phyloP scores from a whole-genome alignment of 1,140 invertebrate genomes.

The Pogonomyrmex californicus region DNA sequence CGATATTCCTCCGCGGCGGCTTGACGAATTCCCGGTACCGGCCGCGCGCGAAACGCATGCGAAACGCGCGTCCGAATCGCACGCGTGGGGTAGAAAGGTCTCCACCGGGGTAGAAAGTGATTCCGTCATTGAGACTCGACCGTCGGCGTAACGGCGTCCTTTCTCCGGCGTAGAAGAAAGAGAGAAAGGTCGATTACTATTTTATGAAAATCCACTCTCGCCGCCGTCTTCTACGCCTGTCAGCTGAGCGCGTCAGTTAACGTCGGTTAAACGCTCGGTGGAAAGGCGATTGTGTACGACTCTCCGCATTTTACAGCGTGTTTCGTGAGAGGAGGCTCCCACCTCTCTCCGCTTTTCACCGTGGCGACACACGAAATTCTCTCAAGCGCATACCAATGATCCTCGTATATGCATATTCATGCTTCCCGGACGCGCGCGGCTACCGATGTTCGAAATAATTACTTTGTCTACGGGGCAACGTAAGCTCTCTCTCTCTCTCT shows the following conservation, averaged over 20 bases:
- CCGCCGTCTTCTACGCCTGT: background rate
- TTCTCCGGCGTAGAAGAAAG: constrained; percentile 11
- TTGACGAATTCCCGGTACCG: background rate
- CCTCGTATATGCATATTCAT: constrained; percentile 44
- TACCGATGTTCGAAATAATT: constrained; percentile 52
- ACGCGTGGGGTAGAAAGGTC: constrained; percentile 23
- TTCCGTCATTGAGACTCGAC: background rate
- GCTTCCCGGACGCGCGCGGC: background rate
- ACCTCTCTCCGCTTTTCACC: constrained; percentile 35
- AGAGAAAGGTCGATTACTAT: constrained; percentile 31
- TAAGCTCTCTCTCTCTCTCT: background rate
- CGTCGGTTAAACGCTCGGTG: background rate
- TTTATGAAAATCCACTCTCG: constrained; percentile 55
- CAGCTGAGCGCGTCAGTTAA: background rate
- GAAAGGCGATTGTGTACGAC: background rate
- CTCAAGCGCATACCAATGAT: constrained; percentile 38
- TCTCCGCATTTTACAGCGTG: constrained; percentile 4
- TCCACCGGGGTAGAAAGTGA: constrained; percentile 55
- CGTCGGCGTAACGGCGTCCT: background rate
- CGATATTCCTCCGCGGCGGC: background rate
- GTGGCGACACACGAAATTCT: constrained; percentile 43
- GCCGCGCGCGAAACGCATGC: background rate
- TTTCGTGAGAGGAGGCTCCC: constrained; percentile 37
- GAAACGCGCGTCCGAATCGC: background rate
- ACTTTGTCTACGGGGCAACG: constrained; percentile 41